Evolutionary conservation across 2,113 vertebrate genomes (phyloP), one percentile per base, ranked within the genome.

Genomic region (Hypocryptadius cinnamomeus): DNA sequence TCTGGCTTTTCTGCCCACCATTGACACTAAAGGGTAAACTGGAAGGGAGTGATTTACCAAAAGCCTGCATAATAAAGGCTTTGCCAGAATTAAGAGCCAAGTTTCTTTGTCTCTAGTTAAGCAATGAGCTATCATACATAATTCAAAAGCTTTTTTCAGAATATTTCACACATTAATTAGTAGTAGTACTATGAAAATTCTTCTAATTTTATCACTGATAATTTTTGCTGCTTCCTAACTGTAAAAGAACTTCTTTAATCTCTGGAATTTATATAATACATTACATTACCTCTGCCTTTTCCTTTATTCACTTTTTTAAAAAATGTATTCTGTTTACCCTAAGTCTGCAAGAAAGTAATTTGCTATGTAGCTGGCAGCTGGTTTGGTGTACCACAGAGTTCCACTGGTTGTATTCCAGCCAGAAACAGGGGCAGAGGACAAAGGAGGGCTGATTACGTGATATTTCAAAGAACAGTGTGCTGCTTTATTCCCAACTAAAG

Each of bases 71-170:
- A 66, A 83, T 28, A 74, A 56, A 84, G n/a, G 35, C 31, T 88
- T 91, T 78, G 72, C 51, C 83, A 93, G 72, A 93, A 92, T 81
- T 88, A 90, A 76, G 90, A 93, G 47, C 76, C 86, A 84, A 78
- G 51, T 13, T 48, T 70, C 83, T 91, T 64, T 54, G 31, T 93
- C 72, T 92, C 44, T 53, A 56, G 48, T 88, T 86, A 90, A 92
- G 64, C 82, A 51, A 40, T 74, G 65, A 80, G 64, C 30, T 79
- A 83, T 80, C 79, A 94, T 86, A 78, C 72, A 90, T 95, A 94
- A 96, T 95, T 83, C 79, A 94, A 92, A 92, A 90, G 42, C 35
- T 88, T 94, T 87, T 93, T 89, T 78, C 74, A 53, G 54, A 94
- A 74, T 93, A 91, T 80, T 95, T 80, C 79, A 71, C 68, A 74